Base-by-base conservation (phyloP, 1,140 invertebrate species). In the Leptonema lineaticorne region DNA sequence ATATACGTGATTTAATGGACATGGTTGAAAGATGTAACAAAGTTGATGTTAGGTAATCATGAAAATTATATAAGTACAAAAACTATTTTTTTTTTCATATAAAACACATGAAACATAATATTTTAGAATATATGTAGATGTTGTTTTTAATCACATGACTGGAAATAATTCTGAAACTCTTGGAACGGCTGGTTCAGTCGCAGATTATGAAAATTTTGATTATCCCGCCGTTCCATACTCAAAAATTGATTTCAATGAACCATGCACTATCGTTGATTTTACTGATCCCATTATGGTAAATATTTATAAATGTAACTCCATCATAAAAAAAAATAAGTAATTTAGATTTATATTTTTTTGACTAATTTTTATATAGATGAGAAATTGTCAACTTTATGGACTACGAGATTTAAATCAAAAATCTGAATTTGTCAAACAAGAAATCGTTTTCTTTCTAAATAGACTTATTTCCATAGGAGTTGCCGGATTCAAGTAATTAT, bases 81-180 rank as follows among this genome's bases (percentile, higher is more conserved):
- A 45, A 45, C 45, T 22, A 5, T 16, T 11, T 4, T 22, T 2
- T 58, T 14, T n/a, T 67, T 30, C 30, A 64, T 7, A 22, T 20
- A 28, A 18, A 11, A 3, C 58, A 26, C 26, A 57, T 20, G 69
- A 22, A n/a, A n/a, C 2, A 37, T 28, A 37, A 37, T 16, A 8
- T 53, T 56, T n/a, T 59, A 90, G 91, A 73, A 91, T 96, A 69
- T 95, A 92, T 75, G 91, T 92, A 0, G 94, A 97, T 78, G 84
- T 87, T 0, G 86, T 97, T 1, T 81, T 95, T 29, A 97, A 97
- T 75, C 94, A 97, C 78, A 96, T 96, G 94, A 87, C 88, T 8
- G 90, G 86, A 16, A 79, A 85, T 37, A 74, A 79, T 78, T 73
- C 74, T 29, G 75, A 78, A 20, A 85, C 85, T 14, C 76, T 78